Conservation (phyloP, 2,888 invertebrate species). For the Deilephila elpenor region DNA sequence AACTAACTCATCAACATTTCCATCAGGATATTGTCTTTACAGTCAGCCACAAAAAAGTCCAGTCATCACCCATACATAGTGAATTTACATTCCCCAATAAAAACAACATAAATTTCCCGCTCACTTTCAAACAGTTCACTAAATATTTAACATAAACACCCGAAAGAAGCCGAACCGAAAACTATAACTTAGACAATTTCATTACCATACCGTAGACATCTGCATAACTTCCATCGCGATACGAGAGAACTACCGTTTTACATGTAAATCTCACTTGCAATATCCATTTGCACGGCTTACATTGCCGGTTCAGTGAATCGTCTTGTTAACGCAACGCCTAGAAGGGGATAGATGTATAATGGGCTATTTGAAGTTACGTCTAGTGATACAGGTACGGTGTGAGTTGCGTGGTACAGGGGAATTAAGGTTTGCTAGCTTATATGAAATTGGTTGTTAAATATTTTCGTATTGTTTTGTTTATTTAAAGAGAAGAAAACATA, state of each 20-base stretch:
- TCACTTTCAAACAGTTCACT: not conserved
- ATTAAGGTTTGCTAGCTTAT: not conserved
- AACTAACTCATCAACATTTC: too few species aligned
- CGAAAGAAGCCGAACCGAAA: slow-evolving; percentile 22
- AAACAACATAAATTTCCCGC: not conserved
- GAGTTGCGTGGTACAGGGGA: slow-evolving; percentile 29
- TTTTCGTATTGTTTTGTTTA: not conserved
- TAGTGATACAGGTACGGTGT: slow-evolving; percentile 45
- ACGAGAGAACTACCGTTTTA: slow-evolving; percentile 44
- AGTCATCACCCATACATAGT: too few species aligned
- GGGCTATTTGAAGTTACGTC: slow-evolving; percentile 38
- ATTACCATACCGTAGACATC: slow-evolving; percentile 59
- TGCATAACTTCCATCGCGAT: slow-evolving; percentile 53
- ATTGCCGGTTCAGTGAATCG: slow-evolving; percentile 44
- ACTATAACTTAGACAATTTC: slow-evolving; percentile 52
- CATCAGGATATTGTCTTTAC: too few species aligned
- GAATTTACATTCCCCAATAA: too few species aligned
- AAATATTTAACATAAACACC: slow-evolving; percentile 17
- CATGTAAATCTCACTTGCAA: slow-evolving; percentile 50
- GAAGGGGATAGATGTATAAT: slow-evolving; percentile 44
- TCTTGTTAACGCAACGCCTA: slow-evolving; percentile 34
- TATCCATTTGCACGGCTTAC: slow-evolving; percentile 45
- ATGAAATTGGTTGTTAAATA: not conserved
- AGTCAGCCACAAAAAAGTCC: too few species aligned
- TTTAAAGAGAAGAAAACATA: too few species aligned